Percentiles rank a stretch among this genome's conserved stretches.
Conservation (phyloP, 2,888 invertebrate genomes). For the Drosophila colorata region DNA sequence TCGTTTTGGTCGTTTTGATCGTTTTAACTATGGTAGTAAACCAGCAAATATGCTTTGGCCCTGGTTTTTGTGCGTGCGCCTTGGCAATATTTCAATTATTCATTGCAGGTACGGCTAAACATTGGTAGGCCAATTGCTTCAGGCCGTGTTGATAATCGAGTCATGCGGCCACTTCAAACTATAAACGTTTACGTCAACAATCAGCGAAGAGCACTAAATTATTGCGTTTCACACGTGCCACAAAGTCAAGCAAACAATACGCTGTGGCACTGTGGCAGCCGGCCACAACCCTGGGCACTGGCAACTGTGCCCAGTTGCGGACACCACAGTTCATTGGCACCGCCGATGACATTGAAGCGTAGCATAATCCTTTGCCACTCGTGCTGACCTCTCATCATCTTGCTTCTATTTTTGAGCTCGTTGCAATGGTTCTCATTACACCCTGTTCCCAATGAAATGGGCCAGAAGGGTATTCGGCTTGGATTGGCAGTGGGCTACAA, state of each 20-base stretch:
- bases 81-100: constrained; percentile 45
- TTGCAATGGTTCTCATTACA: constrained; percentile 2
- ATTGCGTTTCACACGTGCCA: constrained; percentile 44
- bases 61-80: constrained; percentile 40
- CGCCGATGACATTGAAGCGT: constrained; percentile 33
- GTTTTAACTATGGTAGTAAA: constrained; percentile 22
- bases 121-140: constrained; percentile 29
- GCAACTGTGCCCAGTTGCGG: not conserved
- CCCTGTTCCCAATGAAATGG: not conserved
- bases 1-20: constrained; percentile 17
- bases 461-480: not conserved
- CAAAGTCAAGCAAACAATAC: constrained; percentile 33
- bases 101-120: constrained; percentile 26
- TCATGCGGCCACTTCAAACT: constrained; percentile 24
- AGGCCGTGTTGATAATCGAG: constrained; percentile 15
- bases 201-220: not conserved
- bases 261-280: too few relatives aligned
- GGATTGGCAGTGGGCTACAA: too few relatives aligned
- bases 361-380: constrained; percentile 33
- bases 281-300: constrained; percentile 3
- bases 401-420: constrained; percentile 5
- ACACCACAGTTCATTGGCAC: constrained; percentile 40
- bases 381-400: not conserved
- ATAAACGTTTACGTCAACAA: constrained; percentile 1
- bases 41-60: constrained; percentile 26